Evolutionary conservation across 2,888 invertebrate genomes (phyloP), one percentile per base, ranked within the genome.

Genomic region (Macaria notata): DNA sequence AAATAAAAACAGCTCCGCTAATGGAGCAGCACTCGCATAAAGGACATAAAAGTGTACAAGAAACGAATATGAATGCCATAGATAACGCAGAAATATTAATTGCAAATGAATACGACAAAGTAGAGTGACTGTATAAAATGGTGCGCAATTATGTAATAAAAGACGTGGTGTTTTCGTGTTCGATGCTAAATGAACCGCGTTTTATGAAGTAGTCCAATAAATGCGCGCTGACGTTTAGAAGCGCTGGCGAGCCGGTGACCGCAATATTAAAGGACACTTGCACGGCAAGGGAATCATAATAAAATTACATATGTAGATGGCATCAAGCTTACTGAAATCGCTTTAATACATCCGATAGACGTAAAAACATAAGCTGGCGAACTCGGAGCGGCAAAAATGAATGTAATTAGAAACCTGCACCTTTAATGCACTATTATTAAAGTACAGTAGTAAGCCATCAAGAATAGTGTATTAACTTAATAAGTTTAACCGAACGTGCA

Each of bases 241-340:
- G 73, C 77, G 69, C 70, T 68, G 63, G 69, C 71, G 72, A 72
- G 74, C 72, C 72, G 76, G 70, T 68, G 78, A 70, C 75, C 73
- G 70, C 78, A 75, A 76, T 75, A 72, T 72, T 76, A 88, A 88
- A 88, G 84, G 86, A 89, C 88, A 88, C 85, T 87, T 83, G 85
- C 73, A 59, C 61, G 58, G 75, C 77, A 70, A 73, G 79, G 65
- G 76, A 78, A 80, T 75, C 71, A 76, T 78, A 76, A 78, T 83
- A 81, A 83, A 84, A 84, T 83, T 82, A 79, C 75, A 75, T 78
- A 84, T 83, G 80, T 78, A 84, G 76, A 83, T 86, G 71, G 71
- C 79, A 76, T 71, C 73, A 64, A 70, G 59, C 58, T 75, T 78
- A 76, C 73, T 56, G 62, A 73, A 73, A 69, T 64, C 66, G 65